Evolutionary conservation across 2,113 vertebrate genomes (phyloP).

Genomic region (Benitochromis conjunctus): DNA sequence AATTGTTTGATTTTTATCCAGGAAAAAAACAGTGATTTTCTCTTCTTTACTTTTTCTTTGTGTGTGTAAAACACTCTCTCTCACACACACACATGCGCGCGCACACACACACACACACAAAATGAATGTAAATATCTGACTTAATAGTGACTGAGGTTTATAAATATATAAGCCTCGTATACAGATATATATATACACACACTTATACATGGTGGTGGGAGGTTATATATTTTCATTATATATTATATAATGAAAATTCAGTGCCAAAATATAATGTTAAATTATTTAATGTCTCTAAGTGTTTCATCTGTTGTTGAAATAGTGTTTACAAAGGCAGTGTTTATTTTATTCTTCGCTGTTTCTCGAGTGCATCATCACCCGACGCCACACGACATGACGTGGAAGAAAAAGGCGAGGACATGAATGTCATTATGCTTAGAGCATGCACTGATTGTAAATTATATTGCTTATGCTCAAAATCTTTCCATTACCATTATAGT

Average conservation of each 20-base stretch:
- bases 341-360: slow-evolving; percentile 74
- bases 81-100: background rate
- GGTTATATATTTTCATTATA: slow-evolving; percentile 71
- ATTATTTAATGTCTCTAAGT: slow-evolving; percentile 73
- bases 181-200: slow-evolving; percentile 20
- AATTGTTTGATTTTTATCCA: background rate
- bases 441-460: slow-evolving; percentile 82
- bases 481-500: slow-evolving; percentile 69
- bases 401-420: slow-evolving; percentile 60
- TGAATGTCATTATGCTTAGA: slow-evolving; percentile 77
- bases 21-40: slow-evolving; percentile 8
- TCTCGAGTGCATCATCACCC: slow-evolving; percentile 62
- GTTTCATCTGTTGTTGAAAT: slow-evolving; percentile 73
- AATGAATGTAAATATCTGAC: slow-evolving; percentile 82
- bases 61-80: slow-evolving; percentile 13
- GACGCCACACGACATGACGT: slow-evolving; percentile 58
- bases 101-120: slow-evolving; percentile 38
- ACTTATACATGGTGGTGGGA: slow-evolving; percentile 52
- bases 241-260: slow-evolving; percentile 69
- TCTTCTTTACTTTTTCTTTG: slow-evolving; percentile 15
- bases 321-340: slow-evolving; percentile 72
- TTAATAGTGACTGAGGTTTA: slow-evolving; percentile 69
- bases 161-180: slow-evolving; percentile 60
- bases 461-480: slow-evolving; percentile 75
- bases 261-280: slow-evolving; percentile 78